Base-by-base conservation (phyloP, 92 coral and sea anemone species). In the Pocillopora grandis region DNA sequence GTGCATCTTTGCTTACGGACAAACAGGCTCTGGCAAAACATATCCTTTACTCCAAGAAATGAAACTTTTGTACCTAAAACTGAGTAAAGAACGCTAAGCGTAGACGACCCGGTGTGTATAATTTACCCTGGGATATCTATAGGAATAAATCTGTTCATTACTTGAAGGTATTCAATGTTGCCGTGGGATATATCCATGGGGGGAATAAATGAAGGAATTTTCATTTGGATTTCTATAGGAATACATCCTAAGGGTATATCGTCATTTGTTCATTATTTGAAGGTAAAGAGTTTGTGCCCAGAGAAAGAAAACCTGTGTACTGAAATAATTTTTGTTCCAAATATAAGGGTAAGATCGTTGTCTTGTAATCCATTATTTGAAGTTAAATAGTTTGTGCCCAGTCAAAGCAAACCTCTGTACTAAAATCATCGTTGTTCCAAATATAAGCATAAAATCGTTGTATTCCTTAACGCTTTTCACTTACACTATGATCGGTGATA, bases 11-110 rank as follows among this genome's bases (percentile, higher is more conserved):
- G 99, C 99, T 3, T 96, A 96, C 76, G 99, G 99, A 60, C 99
- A 96, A 83, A 96, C 99, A 8, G 99, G 99, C 62, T 96, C 99
- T 18, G 99, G 99, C n/a, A 96, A 96, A 87, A 96, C 96, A 93
- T 93, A 93, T 93, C 96, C 96, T 93, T 93, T 90, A 14, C 12
- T 52, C 60, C 19, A 75, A 23, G 27, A 10, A 55, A 17, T 61
- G 23, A 12, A 37, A 27, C 33, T 66, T 66, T 65, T 8, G 13
- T 10, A 12, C 5, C 17, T 68, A 14, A 10, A 42, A 3, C 8
- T 7, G 52, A 42, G 52, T 3, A 42, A 3, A 42, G 52, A 42
- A 42, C 52, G 52, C 52, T 2, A 42, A 42, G 52, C 52, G 8
- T 42, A 3, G 52, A 42, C 8, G 52, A 42, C 52, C 8, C 52